Base-by-base conservation (phyloP, 2,113 vertebrate genomes). In the Corythaeola cristata region DNA sequence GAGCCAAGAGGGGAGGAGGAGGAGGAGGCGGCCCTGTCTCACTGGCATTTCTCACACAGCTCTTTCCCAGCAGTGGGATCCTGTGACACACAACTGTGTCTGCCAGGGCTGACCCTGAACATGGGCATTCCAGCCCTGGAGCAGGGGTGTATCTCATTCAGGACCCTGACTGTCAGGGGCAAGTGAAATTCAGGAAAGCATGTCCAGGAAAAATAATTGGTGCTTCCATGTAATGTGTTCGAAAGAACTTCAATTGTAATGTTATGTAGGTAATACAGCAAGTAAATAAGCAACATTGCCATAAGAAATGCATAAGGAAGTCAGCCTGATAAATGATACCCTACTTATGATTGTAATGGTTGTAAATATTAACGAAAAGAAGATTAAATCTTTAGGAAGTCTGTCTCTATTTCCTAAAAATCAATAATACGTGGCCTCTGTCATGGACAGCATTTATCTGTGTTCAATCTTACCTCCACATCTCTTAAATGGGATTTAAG, bases 401-500 rank as follows among this genome's bases (percentile, higher is more conserved):
- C 35, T 89, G 11, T 58, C 50, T 90, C 68, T 69, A 0, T 69
- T 89, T 84, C 68, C 52, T 71, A 47, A 53, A 81, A 71, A 82
- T 67, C 73, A 67, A 27, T 87, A 32, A 56, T 52, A 49, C 1
- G 3, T 45, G 50, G 19, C 21, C 80, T 14, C 12, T 73, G 5
- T 49, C 50, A 28, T 5, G 32, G 67, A 55, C 19, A 52, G 28
- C 7, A 6, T 88, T 83, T 76, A 9, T 62, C 63, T 84, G 50
- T 45, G 19, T 74, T 95, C 0, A 0, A 32, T 37, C 24, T 67
- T 76, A 3, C 24, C 21, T 53, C 6, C 8, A 8, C 16, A 23
- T 15, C 52, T 58, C 32, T 69, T 20, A n/a, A n/a, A n/a, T n/a
- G 24, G 33, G 32, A 63, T 94, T 75, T 17, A n/a, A 33, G 12